These are phyloP conservation scores for Gopherus flavomarginatus DNA, from an alignment of 2,113 vertebrate genomes.

Conservation along the genomic window DNA sequence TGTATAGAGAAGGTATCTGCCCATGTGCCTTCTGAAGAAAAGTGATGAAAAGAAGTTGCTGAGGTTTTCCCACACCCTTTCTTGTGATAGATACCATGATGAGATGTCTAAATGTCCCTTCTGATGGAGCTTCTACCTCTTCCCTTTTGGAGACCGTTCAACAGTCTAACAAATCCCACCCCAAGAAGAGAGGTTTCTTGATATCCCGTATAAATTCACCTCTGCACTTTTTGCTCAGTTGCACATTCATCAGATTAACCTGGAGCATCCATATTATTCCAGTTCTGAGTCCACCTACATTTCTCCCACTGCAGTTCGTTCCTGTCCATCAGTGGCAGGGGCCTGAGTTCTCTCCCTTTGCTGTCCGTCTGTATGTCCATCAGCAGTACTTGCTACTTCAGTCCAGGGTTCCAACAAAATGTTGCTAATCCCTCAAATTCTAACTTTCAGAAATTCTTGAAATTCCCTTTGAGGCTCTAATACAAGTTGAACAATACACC, in stretches of 20 bases:
- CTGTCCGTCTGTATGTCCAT: too few species aligned
- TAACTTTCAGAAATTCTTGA: too few species aligned
- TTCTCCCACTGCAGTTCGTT: background rate
- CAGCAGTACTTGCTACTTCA: too few species aligned
- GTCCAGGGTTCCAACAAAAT: too few species aligned
- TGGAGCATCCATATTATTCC: background rate
- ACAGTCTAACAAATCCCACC: background rate
- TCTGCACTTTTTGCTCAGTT: background rate
- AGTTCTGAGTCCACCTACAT: background rate
- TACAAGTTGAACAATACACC: too few species aligned
- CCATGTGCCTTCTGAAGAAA: background rate
- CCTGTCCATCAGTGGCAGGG: too few species aligned
- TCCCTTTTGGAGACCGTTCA: background rate
- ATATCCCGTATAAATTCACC: background rate
- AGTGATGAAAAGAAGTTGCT: background rate
- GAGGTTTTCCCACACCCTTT: background rate
- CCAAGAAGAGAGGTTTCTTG: background rate
- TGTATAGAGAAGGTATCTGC: background rate
- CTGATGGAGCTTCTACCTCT: background rate
- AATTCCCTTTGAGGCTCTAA: too few species aligned
- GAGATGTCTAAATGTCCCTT: background rate
- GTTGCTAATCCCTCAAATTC: too few species aligned
- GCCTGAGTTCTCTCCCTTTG: too few species aligned
- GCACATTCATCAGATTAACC: background rate
- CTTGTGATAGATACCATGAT: background rate